These are phyloP conservation scores for Diglossa cyanea DNA, from an alignment of 2,797 vertebrate species.

Conservation along the genomic window DNA sequence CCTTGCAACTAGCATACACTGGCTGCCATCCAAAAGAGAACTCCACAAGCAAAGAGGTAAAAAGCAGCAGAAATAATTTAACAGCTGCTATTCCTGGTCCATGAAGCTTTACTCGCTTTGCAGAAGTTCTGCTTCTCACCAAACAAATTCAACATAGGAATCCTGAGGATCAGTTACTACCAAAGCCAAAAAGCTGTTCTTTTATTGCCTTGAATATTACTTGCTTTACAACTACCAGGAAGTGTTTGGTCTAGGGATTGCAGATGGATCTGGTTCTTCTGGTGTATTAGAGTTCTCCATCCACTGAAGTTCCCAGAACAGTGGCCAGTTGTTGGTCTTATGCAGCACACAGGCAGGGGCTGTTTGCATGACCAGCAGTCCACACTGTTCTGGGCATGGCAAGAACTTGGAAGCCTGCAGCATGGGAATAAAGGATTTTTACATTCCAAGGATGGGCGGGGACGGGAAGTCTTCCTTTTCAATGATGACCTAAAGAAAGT, in stretches of 20 bases:
- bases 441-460: neutral
- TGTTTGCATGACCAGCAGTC: neutral
- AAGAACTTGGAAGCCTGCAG: neutral
- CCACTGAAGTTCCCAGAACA: neutral
- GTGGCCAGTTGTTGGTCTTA: neutral
- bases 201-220: neutral
- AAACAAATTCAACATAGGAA: neutral
- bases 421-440: neutral
- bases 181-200: neutral
- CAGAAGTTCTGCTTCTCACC: neutral
- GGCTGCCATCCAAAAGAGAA: neutral
- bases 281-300: neutral
- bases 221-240: neutral
- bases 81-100: neutral
- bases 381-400: neutral
- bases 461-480: neutral
- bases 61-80: conserved; percentile 15
- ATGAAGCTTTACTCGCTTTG: neutral
- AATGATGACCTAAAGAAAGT: neutral
- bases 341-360: neutral
- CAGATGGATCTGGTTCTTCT: neutral
- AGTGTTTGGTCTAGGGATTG: neutral
- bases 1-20: neutral
- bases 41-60: neutral
- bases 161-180: neutral